These are phyloP conservation scores for Apis laboriosa DNA, from an alignment of 1,140 invertebrate genomes.

Conservation along the genomic window DNA sequence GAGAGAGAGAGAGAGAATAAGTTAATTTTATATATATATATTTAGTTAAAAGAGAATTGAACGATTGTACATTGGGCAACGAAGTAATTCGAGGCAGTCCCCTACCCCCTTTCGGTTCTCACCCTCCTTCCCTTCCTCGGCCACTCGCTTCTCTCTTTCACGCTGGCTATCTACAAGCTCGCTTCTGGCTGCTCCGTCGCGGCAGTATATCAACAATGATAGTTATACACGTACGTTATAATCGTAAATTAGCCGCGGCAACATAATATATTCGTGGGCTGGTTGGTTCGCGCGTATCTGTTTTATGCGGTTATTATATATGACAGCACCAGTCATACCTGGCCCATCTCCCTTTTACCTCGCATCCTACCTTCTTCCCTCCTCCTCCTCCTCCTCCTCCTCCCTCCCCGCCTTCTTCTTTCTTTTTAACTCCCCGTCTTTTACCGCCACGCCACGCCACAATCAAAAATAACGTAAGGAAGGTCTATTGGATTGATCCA, in stretches of 20 bases:
- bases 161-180: constrained; percentile 46
- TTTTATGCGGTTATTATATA: constrained; percentile 83
- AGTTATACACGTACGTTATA: constrained; percentile 82
- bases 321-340: constrained; percentile 81
- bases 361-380: constrained; percentile 1
- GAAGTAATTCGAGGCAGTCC: constrained; percentile 57
- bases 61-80: constrained; percentile 14
- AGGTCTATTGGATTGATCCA: too few relatives aligned
- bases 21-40: not conserved
- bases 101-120: constrained; percentile 6
- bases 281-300: constrained; percentile 80
- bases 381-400: not conserved
- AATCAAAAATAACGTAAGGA: not conserved
- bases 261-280: constrained; percentile 81
- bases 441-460: too few relatives aligned
- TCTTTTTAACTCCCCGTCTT: not conserved
- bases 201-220: constrained; percentile 82
- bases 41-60: constrained; percentile 30
- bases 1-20: constrained; percentile 22
- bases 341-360: constrained; percentile 7
- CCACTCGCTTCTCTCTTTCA: constrained; percentile 37
- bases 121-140: not conserved
- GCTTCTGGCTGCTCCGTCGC: constrained; percentile 62
- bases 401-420: not conserved
- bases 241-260: constrained; percentile 82